Evolutionary conservation across 2,888 invertebrate species (phyloP).

Genomic region (Homarus gammarus): DNA sequence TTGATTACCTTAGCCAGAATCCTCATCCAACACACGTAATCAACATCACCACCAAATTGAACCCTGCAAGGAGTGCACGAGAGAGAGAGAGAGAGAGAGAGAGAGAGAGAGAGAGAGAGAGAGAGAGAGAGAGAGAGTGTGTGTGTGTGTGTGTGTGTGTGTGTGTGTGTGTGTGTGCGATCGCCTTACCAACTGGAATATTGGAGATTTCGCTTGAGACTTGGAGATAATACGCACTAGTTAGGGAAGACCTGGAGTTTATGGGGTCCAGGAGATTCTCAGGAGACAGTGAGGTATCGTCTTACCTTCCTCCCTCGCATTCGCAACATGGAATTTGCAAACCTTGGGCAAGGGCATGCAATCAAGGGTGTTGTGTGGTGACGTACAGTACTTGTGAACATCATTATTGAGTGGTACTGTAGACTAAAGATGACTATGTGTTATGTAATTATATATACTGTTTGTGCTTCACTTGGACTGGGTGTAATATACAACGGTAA

Average conservation of each 20-base stretch:
- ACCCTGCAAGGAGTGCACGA: not conserved
- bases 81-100: too few relatives aligned
- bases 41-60: not conserved
- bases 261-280: not conserved
- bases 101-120: too few relatives aligned
- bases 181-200: not conserved
- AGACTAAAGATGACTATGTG: too few relatives aligned
- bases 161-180: too few relatives aligned
- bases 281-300: not conserved
- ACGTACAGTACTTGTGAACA: too few relatives aligned
- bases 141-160: too few relatives aligned
- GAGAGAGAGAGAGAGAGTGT: too few relatives aligned
- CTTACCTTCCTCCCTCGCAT: not conserved
- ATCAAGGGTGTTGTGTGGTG: too few relatives aligned
- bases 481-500: too few relatives aligned
- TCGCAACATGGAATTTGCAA: not conserved
- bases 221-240: not conserved
- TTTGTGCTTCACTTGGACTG: too few relatives aligned
- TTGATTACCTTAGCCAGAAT: not conserved
- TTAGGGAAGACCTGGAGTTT: not conserved
- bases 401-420: too few relatives aligned
- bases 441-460: too few relatives aligned
- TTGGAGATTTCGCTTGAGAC: not conserved
- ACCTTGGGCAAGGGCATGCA: not conserved
- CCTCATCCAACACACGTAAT: not conserved